Conservation (phyloP, 2,797 vertebrate species). For the Malurus splendens region DNA sequence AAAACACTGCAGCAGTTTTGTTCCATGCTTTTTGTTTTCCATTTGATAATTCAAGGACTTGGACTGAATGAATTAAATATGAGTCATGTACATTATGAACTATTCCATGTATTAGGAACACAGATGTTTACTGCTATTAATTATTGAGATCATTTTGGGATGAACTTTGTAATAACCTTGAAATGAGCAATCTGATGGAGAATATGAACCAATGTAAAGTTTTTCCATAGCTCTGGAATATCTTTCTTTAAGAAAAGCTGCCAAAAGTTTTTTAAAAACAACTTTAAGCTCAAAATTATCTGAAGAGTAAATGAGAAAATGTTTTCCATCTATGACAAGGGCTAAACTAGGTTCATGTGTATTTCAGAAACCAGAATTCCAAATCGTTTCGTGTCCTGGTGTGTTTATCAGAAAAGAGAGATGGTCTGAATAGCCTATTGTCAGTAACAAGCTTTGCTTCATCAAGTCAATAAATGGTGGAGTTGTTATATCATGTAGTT, state of each 20-base stretch:
- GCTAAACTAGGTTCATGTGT: neutral
- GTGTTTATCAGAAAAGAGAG: slow-evolving; percentile 41
- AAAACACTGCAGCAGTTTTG: neutral
- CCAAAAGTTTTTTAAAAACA: neutral
- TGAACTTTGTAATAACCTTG: slow-evolving; percentile 21
- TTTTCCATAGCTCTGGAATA: neutral
- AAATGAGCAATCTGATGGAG: neutral
- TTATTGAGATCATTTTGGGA: slow-evolving; percentile 33
- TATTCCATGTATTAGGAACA: slow-evolving; percentile 25
- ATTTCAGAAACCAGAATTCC: neutral
- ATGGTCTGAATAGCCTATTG: slow-evolving; percentile 63
- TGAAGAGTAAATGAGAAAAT: neutral
- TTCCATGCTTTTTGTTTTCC: slow-evolving; percentile 14
- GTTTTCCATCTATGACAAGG: neutral
- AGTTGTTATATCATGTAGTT: slow-evolving; percentile 66
- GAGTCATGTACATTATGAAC: slow-evolving; percentile 37
- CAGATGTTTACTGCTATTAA: slow-evolving; percentile 51
- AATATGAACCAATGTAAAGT: neutral
- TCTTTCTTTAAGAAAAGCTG: neutral
- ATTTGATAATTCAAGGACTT: slow-evolving; percentile 17
- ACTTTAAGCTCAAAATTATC: neutral
- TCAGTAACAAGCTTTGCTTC: slow-evolving; percentile 69
- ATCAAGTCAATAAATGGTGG: slow-evolving; percentile 71
- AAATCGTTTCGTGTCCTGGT: neutral
- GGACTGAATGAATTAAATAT: slow-evolving; percentile 29